These are phyloP conservation scores for Anastrepha ludens DNA, from an alignment of 1,140 invertebrate species.

Conservation along the genomic window DNA sequence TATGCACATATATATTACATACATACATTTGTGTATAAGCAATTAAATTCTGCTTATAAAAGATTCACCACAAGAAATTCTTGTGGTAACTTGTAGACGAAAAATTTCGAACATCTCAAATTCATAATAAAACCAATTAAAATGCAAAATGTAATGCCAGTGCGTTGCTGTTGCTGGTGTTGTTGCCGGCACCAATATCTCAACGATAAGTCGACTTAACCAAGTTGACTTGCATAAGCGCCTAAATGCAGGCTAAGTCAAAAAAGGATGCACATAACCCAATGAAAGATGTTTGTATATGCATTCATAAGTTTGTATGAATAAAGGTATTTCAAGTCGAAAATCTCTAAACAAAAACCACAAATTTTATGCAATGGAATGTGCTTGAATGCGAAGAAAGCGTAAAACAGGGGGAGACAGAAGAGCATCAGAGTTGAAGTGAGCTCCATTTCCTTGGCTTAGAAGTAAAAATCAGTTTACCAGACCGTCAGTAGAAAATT, in stretches of 20 bases:
- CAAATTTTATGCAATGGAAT: not conserved
- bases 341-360: conserved; percentile 37
- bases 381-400: not conserved
- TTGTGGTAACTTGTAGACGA: conserved; percentile 28
- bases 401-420: not conserved
- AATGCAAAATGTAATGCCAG: not conserved
- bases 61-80: not conserved
- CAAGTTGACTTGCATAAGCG: not conserved
- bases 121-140: conserved; percentile 43
- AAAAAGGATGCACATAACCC: not conserved
- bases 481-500: not conserved
- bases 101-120: conserved; percentile 13
- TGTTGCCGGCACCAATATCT: not conserved
- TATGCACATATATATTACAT: no score
- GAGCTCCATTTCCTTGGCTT: not conserved
- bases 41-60: not conserved
- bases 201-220: not conserved
- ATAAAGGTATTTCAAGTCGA: not conserved
- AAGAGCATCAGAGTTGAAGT: not conserved
- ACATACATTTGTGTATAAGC: no score
- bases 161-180: not conserved
- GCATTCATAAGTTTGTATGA: not conserved
- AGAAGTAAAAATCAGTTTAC: not conserved
- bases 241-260: conserved; percentile 47
- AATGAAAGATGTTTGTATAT: not conserved